These are phyloP conservation scores for Opisthograptis luteolata DNA, from an alignment of 2,888 invertebrate species.

Conservation along the genomic window DNA sequence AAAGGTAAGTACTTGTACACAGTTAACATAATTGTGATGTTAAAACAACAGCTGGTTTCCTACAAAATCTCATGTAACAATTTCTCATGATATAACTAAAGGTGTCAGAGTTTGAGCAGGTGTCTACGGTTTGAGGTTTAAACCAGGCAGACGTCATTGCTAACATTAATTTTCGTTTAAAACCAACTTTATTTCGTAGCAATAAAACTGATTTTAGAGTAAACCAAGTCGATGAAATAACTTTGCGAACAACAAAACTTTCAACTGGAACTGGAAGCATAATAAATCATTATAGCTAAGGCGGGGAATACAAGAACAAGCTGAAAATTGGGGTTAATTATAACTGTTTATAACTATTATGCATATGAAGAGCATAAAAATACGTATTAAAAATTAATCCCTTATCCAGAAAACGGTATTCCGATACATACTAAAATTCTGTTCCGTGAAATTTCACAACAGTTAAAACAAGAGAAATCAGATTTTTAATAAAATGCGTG, in stretches of 20 bases:
- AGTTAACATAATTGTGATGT: constrained; percentile 15
- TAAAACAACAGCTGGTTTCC: constrained; percentile 19
- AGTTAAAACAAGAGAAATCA: no score
- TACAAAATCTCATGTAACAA: constrained; percentile 52
- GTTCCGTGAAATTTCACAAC: no score
- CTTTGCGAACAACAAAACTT: constrained; percentile 32
- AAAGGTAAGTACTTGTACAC: constrained; percentile 1
- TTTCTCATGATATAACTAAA: constrained; percentile 57
- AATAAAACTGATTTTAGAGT: constrained; percentile 30
- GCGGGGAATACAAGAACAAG: no score
- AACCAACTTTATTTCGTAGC: constrained; percentile 17
- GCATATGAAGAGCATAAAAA: no score
- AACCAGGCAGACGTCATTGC: constrained; percentile 44
- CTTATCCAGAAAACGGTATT: no score
- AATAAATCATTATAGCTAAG: constrained; percentile 44
- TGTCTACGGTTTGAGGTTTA: constrained; percentile 64
- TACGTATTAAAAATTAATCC: no score
- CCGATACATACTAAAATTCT: no score
- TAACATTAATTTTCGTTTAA: constrained; percentile 16
- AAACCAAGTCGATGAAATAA: constrained; percentile 21
- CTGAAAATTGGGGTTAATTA: no score
- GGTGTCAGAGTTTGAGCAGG: constrained; percentile 60
- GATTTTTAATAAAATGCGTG: no score
- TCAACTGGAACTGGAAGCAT: constrained; percentile 44
- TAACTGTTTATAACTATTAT: no score